Evolutionary conservation across 2,888 invertebrate species (phyloP), one percentile per base, ranked within the genome.

Genomic region (Gasteruption jaculator): DNA sequence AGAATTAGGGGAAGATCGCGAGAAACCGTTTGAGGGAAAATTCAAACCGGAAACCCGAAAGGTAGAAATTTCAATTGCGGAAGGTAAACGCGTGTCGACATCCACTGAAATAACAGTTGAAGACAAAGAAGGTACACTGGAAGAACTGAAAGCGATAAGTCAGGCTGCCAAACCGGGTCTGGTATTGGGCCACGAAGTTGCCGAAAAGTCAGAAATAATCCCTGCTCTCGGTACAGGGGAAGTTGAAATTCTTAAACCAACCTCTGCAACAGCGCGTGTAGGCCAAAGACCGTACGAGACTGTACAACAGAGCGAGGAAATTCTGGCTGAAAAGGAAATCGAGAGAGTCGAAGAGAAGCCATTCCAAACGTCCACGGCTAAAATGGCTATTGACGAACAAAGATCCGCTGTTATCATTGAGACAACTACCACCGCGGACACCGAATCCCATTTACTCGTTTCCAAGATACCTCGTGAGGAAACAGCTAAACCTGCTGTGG

Each of bases 91-190:
- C 16, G 55, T 74, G n/a, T 64, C 65, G 1, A 57, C 52, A 1
- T 58, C 79, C 1, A 77, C 70, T 21, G 76, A 80, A 71, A 64
- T 75, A 20, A 70, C 73, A 43, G 59, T 68, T 30, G 74, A 74
- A 53, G 78, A 80, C 57, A 68, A 60, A 39, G 76, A 76, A 58
- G 60, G 65, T 27, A 43, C 55, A 2, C 64, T 76, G 22, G 54
- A 64, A 43, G 61, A 60, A 12, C 50, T 61, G 6, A n/a, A n/a
- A n/a, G n/a, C n/a, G n/a, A n/a, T n/a, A n/a, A n/a, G n/a, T n/a
- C 58, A 61, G 11, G 61, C 62, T 51, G 61, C 56, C 5, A 35
- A 54, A 2, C 47, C 53, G 5, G 36, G 24, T 18, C 46, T 61
- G 5, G 47, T 46, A 24, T 61, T 70, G 26, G 59, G 73, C 1